These are phyloP conservation scores for Cerastis leucographa DNA, from an alignment of 2,888 invertebrate species.

Conservation along the genomic window DNA sequence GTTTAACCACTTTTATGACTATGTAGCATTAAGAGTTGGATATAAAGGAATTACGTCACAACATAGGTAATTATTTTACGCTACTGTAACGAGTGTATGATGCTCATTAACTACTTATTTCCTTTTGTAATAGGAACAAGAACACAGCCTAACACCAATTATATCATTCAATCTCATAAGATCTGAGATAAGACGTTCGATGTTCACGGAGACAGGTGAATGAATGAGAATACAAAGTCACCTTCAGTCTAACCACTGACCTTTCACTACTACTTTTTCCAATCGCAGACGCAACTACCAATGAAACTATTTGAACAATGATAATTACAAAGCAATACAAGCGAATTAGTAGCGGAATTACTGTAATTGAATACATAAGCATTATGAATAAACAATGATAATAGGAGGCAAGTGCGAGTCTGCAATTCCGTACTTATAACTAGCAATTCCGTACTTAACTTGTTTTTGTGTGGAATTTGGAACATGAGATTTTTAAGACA, in stretches of 20 bases:
- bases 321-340: constrained; percentile 37
- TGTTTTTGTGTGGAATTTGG: background rate
- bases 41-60: constrained; percentile 11
- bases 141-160: background rate
- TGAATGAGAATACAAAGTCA: constrained; percentile 43
- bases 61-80: constrained; percentile 16
- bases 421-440: background rate
- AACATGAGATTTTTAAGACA: background rate
- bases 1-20: constrained; percentile 29
- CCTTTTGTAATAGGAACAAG: background rate
- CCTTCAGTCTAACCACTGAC: constrained; percentile 47
- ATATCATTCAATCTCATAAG: background rate
- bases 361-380: constrained; percentile 23
- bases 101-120: background rate
- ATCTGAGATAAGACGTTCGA: constrained; percentile 4
- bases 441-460: too few species aligned
- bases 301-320: constrained; percentile 39
- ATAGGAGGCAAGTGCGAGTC: background rate
- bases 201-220: constrained; percentile 40
- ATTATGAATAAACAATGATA: constrained; percentile 43
- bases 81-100: constrained; percentile 8
- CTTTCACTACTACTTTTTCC: constrained; percentile 56
- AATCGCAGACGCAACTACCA: constrained; percentile 42
- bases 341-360: constrained; percentile 35
- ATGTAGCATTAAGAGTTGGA: constrained; percentile 5